phyloP scores from a whole-genome alignment of 2,888 invertebrate genomes.

The Thysanoteuthis rhombus region DNA sequence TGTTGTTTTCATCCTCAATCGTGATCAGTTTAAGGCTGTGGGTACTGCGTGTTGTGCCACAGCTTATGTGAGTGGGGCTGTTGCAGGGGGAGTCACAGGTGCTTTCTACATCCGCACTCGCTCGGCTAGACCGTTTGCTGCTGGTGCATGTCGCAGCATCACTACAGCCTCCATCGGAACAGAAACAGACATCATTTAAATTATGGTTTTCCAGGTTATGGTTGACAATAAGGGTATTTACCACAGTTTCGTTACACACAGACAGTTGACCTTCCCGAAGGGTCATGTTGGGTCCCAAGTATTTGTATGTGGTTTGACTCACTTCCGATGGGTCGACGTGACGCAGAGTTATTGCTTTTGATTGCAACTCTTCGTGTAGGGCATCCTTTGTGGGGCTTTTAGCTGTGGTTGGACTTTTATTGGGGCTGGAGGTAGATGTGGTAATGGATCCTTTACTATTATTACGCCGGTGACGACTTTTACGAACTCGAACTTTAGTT shows the following conservation, averaged over 20 bases:
- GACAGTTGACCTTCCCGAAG: conserved; percentile 48
- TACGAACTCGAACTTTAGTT: conserved; percentile 60
- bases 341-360: conserved; percentile 45
- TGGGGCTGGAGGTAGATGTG: conserved; percentile 52
- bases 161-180: conserved; percentile 63
- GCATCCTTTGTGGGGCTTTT: conserved; percentile 58
- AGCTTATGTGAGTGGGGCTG: conserved; percentile 43
- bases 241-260: conserved; percentile 16
- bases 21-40: conserved; percentile 38
- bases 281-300: conserved; percentile 58
- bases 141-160: conserved; percentile 59
- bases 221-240: conserved; percentile 33
- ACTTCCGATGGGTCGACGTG: conserved; percentile 45
- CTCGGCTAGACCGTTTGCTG: conserved; percentile 51
- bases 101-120: conserved; percentile 58
- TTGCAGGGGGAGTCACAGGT: conserved; percentile 52
- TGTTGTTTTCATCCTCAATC: conserved; percentile 46
- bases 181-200: conserved; percentile 65
- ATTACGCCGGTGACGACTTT: conserved; percentile 64
- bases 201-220: conserved; percentile 46
- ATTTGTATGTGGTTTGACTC: conserved; percentile 53
- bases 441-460: conserved; percentile 63
- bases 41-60: background rate
- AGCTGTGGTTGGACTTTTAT: conserved; percentile 53
- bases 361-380: conserved; percentile 53